These are phyloP conservation scores for Mirounga angustirostris DNA, from an alignment of 2,113 vertebrate genomes.

Conservation along the genomic window DNA sequence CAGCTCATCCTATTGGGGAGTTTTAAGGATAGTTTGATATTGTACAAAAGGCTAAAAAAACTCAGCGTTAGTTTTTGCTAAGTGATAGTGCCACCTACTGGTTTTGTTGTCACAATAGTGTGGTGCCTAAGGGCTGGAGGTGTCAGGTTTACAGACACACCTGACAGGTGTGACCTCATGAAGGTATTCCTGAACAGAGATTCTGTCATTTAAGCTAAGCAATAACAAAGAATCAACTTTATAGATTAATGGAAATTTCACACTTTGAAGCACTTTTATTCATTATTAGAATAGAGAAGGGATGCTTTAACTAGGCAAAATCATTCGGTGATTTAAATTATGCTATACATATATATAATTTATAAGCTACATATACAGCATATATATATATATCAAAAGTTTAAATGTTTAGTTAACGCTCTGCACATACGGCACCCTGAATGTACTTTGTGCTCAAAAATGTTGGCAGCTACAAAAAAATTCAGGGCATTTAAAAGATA, in stretches of 20 bases:
- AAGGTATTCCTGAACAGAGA: not conserved
- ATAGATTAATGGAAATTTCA: not conserved
- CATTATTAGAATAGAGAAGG: not conserved
- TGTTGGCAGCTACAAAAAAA: not conserved
- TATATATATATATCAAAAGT: not conserved
- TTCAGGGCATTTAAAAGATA: not conserved
- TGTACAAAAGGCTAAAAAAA: constrained; percentile 46
- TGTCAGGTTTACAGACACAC: not conserved
- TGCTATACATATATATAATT: not conserved
- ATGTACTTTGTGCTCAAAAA: not conserved
- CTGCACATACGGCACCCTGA: not conserved
- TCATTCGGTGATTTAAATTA: not conserved
- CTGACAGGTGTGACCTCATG: not conserved
- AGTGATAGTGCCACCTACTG: constrained; percentile 88
- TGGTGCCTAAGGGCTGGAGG: not conserved
- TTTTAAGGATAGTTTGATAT: constrained; percentile 82
- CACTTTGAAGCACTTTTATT: not conserved
- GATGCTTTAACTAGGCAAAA: not conserved
- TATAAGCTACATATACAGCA: not conserved
- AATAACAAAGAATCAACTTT: not conserved
- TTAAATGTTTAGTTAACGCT: not conserved
- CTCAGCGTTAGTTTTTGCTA: constrained; percentile 68
- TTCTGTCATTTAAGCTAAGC: not conserved
- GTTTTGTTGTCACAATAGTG: not conserved
- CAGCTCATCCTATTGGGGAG: constrained; percentile 80